Percentiles rank a stretch among this genome's conserved stretches.
Conservation (phyloP, 2,888 invertebrate genomes). For the Arctia plantaginis region DNA sequence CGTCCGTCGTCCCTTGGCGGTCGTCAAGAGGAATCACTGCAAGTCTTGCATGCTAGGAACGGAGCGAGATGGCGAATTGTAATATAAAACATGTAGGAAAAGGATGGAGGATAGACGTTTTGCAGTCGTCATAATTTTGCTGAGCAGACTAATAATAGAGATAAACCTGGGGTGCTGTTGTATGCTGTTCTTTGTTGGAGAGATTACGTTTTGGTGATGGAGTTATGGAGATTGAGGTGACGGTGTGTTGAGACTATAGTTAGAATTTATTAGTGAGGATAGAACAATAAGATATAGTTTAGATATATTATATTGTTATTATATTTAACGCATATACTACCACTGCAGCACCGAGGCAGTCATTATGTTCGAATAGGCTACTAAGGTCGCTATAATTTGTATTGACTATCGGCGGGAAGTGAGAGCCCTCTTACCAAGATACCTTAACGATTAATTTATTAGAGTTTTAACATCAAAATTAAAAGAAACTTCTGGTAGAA, state of each 20-base stretch:
- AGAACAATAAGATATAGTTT: not conserved
- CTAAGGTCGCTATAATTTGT: no score
- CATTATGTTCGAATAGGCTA: no score
- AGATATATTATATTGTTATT: no score
- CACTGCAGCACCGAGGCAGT: no score
- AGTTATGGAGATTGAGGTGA: conserved; percentile 15
- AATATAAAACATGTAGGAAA: conserved; percentile 43
- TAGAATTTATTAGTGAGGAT: not conserved
- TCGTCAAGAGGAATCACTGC: conserved; percentile 77
- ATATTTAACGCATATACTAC: no score
- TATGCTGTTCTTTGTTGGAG: conserved; percentile 35
- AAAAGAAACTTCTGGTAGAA: not conserved
- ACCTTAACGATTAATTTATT: no score
- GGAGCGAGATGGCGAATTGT: conserved; percentile 53
- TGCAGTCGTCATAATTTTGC: conserved; percentile 88
- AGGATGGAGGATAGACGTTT: conserved; percentile 70
- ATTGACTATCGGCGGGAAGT: no score
- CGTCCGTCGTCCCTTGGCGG: conserved; percentile 66
- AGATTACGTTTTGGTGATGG: conserved; percentile 27
- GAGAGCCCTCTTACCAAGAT: no score
- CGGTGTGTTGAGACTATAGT: not conserved
- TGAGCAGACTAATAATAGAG: conserved; percentile 86
- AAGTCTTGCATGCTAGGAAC: conserved; percentile 66
- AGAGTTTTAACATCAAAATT: not conserved
- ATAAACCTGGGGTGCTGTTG: conserved; percentile 72